phyloP scores from a whole-genome alignment of 2,113 vertebrate genomes.

The Lonchura striata region DNA sequence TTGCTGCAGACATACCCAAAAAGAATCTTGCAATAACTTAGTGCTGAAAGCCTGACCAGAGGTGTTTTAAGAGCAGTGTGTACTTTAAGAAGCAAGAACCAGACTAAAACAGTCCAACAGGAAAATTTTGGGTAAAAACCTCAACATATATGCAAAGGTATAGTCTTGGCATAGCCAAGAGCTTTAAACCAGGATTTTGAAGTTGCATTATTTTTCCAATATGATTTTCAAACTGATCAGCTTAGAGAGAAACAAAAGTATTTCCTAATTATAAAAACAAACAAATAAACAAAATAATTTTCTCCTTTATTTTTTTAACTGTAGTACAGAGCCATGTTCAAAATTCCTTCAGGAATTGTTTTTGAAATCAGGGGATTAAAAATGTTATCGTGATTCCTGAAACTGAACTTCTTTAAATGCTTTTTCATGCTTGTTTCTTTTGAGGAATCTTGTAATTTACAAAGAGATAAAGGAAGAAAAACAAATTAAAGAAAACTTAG shows the following conservation, averaged over 20 bases:
- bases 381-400: neutral
- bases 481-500: neutral
- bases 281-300: neutral
- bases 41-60: neutral
- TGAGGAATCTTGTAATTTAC: neutral
- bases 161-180: neutral
- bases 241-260: neutral
- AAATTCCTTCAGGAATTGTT: neutral
- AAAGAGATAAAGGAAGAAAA: neutral
- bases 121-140: neutral
- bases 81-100: neutral
- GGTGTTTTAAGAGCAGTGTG: neutral
- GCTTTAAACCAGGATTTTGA: neutral
- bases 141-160: neutral
- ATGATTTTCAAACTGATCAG: neutral
- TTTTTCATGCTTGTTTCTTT: neutral
- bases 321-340: neutral
- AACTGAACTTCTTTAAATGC: neutral
- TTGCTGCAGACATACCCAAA: neutral
- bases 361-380: neutral
- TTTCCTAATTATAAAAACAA: neutral
- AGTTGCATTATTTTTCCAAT: neutral
- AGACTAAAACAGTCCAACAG: neutral
- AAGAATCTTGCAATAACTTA: neutral
- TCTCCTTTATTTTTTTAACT: neutral